These are phyloP conservation scores for Orthonevra nobilis DNA, from an alignment of 2,888 invertebrate species.

Conservation along the genomic window DNA sequence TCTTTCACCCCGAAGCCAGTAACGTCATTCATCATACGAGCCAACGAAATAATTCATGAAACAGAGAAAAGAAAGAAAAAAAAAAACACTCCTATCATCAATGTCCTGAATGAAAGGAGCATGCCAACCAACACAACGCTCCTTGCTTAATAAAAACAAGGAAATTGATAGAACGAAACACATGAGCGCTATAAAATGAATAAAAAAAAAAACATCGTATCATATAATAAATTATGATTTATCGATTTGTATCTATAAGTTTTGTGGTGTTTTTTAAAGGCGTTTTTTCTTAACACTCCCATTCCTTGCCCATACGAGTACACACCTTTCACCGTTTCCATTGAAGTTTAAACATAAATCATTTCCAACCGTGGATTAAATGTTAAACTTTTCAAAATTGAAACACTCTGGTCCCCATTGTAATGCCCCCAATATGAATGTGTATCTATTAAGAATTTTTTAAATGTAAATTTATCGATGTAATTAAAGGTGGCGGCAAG, in stretches of 20 bases:
- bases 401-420: neutral
- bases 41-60: constrained; percentile 57
- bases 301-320: neutral
- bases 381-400: neutral
- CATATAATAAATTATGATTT: constrained; percentile 68
- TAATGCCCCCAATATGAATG: constrained; percentile 25
- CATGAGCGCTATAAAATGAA: constrained; percentile 35
- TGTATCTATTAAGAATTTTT: neutral
- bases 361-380: constrained; percentile 6
- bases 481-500: neutral
- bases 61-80: constrained; percentile 31
- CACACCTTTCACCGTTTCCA: neutral
- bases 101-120: neutral
- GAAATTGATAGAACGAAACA: constrained; percentile 40
- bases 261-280: constrained; percentile 44
- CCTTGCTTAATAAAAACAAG: too few relatives aligned
- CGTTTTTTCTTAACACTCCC: constrained; percentile 31
- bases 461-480: constrained; percentile 5
- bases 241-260: constrained; percentile 58
- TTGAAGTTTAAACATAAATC: constrained; percentile 36
- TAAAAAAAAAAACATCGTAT: constrained; percentile 20
- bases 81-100: constrained; percentile 1
- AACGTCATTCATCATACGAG: constrained; percentile 64
- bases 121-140: too few relatives aligned
- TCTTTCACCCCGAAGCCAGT: constrained; percentile 50